Base-by-base conservation (phyloP, 2,888 invertebrate genomes). In the Rotaria macrura region DNA sequence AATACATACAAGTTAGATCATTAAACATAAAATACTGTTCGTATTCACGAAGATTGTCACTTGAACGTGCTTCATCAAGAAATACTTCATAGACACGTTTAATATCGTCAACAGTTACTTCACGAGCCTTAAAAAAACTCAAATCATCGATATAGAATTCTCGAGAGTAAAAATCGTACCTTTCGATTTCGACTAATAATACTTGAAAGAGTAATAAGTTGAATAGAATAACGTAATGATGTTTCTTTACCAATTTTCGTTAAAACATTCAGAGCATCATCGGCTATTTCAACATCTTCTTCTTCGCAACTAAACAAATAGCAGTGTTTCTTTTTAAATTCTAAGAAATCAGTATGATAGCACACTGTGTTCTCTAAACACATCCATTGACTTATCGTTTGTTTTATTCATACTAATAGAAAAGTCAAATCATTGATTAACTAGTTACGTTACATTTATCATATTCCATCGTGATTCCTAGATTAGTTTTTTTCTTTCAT, bases 31-130 rank as follows among this genome's bases (percentile, higher is more conserved):
- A 98, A 89, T 96, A 95, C 88, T 96, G 94, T 90, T 97, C 96
- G 90, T 96, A 96, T 90, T 97, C 96, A 90, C 95, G 95, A 34
- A 98, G 92, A 91, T 95, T 97, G 91, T 96, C 95, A 87, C 95
- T 94, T 0, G 97, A 97, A 85, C 98, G 93, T 86, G 94, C 94
- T 91, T 97, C 96, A 90, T 99, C 99, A 87, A 96, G 92, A 91
- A 99, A 99, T 85, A 99, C 91, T 0, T 95, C 94, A 91, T 98
- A 99, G 0, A 97, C 97, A 88, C 95, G 94, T 91, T 96, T 96
- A 0, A 99, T 94, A 89, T 99, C 98, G 84, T 95, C 96, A 88
- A 96, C 90, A 85, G 89, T 90, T 12, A 92, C 92, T 88, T 92
- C 91, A 54, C 91, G 94, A 87, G 93, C 93, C 94, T 94, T 83